Base-by-base conservation (phyloP, 2,797 vertebrate genomes). In the Sebastes hopkinsi region DNA sequence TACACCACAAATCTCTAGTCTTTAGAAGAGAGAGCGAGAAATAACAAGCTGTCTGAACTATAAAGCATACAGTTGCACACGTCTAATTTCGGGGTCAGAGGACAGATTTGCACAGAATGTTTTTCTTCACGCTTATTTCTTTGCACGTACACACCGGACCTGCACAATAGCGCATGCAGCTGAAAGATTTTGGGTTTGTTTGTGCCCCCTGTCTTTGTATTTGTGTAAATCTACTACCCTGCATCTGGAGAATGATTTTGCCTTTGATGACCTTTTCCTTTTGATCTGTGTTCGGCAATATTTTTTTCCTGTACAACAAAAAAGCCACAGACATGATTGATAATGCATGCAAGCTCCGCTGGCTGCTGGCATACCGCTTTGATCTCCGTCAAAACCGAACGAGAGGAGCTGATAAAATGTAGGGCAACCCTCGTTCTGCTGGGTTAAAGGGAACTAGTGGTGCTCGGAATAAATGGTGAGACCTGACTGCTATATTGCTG, bases 321-420 rank as follows among this genome's bases (percentile, higher is more conserved):
- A 50, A 91, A 92, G 88, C 83, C 84, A 81, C 76, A 88, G 87
- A 85, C 81, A 77, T 90, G 93, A 93, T 91, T 93, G 93, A 92
- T 93, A 94, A 93, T 91, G 89, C 85, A 92, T 89, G 90, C 90
- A 81, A 65, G 84, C 85, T 87, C 85, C 2, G 62, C 77, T 68
- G 87, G 89, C 92, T 91, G 87, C 88, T 78, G 83, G 86, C 86
- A 23, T 1, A 20, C 23, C 67, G 86, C 92, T 94, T 94, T 94
- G 90, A 94, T 94, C 90, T 92, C 76, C 23, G 69, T 88, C 87
- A 83, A 86, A 88, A 92, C 85, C 67, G 84, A 92, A 90, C 2
- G 67, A 92, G 89, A 82, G 64, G 68, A 85, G 83, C 77, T 80
- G 88, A 91, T 86, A 87, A 87, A 93, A 94, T 92, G 88, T 92